Percentiles rank a stretch among this genome's conserved stretches.
Conservation (phyloP, 1,140 invertebrate genomes). For the Andricus grossulariae region DNA sequence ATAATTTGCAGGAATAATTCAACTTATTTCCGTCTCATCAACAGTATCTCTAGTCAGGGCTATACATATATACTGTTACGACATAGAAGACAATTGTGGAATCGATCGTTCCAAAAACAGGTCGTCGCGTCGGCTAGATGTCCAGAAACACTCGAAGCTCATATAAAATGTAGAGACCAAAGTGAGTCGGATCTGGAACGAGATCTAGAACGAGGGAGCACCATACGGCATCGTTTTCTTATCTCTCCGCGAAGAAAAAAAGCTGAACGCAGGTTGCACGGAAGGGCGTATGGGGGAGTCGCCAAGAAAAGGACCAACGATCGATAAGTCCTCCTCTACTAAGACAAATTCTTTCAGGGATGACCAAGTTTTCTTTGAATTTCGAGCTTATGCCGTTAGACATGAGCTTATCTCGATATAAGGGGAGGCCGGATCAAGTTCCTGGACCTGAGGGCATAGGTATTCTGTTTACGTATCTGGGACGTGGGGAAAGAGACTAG, state of each 20-base stretch:
- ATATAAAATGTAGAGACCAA: too few species aligned
- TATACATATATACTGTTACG: background rate
- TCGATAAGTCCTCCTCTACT: slow-evolving; percentile 46
- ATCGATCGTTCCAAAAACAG: background rate
- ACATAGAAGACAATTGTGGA: background rate
- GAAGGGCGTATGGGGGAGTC: slow-evolving; percentile 38
- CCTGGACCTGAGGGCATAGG: background rate
- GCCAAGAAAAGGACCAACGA: slow-evolving; percentile 40
- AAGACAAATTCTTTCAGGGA: slow-evolving; percentile 57
- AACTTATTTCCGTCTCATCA: too few species aligned
- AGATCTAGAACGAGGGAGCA: background rate
- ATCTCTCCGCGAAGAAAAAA: slow-evolving; percentile 20
- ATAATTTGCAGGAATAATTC: too few species aligned
- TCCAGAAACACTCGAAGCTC: too few species aligned
- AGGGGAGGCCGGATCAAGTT: background rate
- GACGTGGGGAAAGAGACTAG: slow-evolving; percentile 34
- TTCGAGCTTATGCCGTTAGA: slow-evolving; percentile 48
- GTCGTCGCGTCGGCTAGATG: background rate
- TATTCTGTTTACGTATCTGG: slow-evolving; percentile 2
- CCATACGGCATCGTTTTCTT: background rate
- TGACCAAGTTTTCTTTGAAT: slow-evolving; percentile 41
- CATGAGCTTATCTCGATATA: slow-evolving; percentile 41
- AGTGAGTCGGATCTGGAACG: background rate
- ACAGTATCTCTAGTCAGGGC: too few species aligned
- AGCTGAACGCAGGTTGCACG: slow-evolving; percentile 33